Evolutionary conservation across 2,797 vertebrate species (phyloP).

Genomic region (Acanthurus lineatus): DNA sequence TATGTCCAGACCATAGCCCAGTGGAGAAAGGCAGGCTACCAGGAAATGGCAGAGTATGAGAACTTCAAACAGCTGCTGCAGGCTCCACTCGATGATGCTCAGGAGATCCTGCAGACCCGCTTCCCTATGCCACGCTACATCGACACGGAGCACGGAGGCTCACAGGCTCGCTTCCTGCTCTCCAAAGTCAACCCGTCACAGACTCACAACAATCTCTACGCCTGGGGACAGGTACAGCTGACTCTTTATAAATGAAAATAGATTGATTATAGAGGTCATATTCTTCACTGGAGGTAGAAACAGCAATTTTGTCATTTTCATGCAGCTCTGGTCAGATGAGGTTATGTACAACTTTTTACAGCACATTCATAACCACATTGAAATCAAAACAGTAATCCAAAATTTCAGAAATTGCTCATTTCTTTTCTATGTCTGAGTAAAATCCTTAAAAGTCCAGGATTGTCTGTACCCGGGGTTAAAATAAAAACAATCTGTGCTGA

Average conservation of each 20-base stretch:
- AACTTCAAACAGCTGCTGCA: conserved; percentile 98
- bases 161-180: conserved; percentile 94
- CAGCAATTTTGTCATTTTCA: not conserved
- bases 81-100: conserved; percentile 95
- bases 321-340: not conserved
- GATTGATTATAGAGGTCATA: not conserved
- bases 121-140: conserved; percentile 98
- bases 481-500: conserved; percentile 17
- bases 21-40: conserved; percentile 97
- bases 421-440: not conserved
- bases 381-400: not conserved
- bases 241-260: not conserved
- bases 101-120: conserved; percentile 95
- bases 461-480: conserved; percentile 1
- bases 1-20: conserved; percentile 92
- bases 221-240: conserved; percentile 92
- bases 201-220: conserved; percentile 97
- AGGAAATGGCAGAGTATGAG: conserved; percentile 97
- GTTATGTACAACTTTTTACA: not conserved
- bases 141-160: conserved; percentile 94
- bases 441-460: conserved; percentile 5
- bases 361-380: not conserved
- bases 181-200: conserved; percentile 99
- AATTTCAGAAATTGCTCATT: not conserved
- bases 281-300: not conserved